These are phyloP conservation scores for Pipistrellus kuhlii DNA, from an alignment of 2,797 vertebrate genomes.

Conservation along the genomic window DNA sequence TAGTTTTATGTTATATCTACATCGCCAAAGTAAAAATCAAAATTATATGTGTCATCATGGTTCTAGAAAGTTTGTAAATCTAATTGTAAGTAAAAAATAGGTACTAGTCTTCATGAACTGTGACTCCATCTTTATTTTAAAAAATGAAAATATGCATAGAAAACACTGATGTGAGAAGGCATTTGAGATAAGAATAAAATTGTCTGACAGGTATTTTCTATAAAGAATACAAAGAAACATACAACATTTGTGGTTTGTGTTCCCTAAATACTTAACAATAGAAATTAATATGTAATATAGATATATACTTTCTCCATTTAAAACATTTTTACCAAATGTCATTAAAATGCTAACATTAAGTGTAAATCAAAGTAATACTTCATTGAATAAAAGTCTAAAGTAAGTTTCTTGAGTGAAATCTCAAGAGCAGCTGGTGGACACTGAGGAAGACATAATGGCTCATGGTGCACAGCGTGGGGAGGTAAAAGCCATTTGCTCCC, in stretches of 20 bases:
- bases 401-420: not conserved
- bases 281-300: not conserved
- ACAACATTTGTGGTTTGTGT: not conserved
- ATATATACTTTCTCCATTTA: not conserved
- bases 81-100: not conserved
- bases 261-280: not conserved
- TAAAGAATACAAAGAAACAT: not conserved
- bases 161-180: not conserved
- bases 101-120: not conserved
- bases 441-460: too few species aligned
- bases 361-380: too few species aligned
- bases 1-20: too few species aligned
- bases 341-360: too few species aligned
- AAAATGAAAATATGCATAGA: not conserved
- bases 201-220: not conserved
- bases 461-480: not conserved
- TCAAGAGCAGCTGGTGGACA: not conserved
- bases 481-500: not conserved
- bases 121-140: not conserved
- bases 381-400: too few species aligned
- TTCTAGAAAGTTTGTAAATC: not conserved
- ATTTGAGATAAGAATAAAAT: not conserved
- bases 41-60: not conserved
- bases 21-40: not conserved
- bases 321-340: not conserved